These are phyloP conservation scores for Ameiurus melas DNA, from an alignment of 2,113 vertebrate species.

Conservation along the genomic window DNA sequence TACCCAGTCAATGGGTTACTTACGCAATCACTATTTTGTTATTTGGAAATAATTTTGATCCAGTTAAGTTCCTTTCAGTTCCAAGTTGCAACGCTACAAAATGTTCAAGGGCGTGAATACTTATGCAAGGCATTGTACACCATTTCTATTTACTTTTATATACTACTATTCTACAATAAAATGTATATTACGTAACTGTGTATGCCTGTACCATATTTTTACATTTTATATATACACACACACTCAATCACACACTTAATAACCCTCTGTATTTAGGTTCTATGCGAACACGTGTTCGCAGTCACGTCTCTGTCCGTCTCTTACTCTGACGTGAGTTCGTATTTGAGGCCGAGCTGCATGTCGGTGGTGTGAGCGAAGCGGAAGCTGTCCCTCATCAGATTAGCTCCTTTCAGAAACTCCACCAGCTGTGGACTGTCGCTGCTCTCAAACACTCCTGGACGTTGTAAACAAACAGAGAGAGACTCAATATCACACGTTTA, in stretches of 20 bases:
- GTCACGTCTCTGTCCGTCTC: slow-evolving; percentile 14
- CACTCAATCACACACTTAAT: no score
- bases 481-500: not conserved
- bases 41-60: no score
- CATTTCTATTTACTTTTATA: no score
- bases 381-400: slow-evolving; percentile 69
- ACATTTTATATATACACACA: no score
- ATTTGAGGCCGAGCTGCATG: slow-evolving; percentile 49
- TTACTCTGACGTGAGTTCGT: slow-evolving; percentile 61
- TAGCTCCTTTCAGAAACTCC: slow-evolving; percentile 70
- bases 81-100: not conserved
- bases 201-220: no score
- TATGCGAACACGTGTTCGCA: not conserved
- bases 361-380: slow-evolving; percentile 66
- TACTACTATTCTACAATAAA: no score
- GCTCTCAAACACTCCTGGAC: slow-evolving; percentile 70
- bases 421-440: slow-evolving; percentile 49
- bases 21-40: no score
- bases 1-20: no score
- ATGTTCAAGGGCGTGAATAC: not conserved
- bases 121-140: not conserved
- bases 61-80: not conserved
- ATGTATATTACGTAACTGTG: not conserved
- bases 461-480: not conserved
- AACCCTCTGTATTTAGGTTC: not conserved